Conservation (phyloP, 2,888 invertebrate genomes). For the Sarcophaga rosellei region DNA sequence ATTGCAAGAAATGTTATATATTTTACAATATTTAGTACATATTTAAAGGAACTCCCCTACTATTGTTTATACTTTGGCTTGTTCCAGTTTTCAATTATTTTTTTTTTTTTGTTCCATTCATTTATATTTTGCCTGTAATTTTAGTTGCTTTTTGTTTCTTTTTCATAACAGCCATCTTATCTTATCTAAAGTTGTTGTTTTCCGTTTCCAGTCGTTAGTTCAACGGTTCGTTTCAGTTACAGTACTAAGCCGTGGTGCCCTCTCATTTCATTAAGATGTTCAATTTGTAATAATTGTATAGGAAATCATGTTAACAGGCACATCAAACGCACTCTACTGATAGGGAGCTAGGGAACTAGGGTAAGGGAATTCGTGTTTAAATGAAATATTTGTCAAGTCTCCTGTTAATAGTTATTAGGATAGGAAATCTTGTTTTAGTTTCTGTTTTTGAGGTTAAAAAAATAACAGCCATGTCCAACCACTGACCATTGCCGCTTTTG, state of each 20-base stretch:
- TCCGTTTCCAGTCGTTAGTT: not conserved
- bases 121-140: not conserved
- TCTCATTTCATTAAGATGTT: not conserved
- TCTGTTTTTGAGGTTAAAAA: not conserved
- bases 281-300: not conserved
- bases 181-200: slow-evolving; percentile 29
- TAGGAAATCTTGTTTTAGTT: slow-evolving; percentile 4
- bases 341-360: not conserved
- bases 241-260: not conserved
- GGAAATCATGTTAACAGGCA: not conserved
- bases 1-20: too few relatives aligned
- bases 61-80: not conserved
- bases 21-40: not conserved
- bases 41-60: not conserved
- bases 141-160: not conserved
- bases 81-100: not conserved
- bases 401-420: slow-evolving; percentile 11
- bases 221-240: slow-evolving; percentile 10
- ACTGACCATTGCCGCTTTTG: not conserved
- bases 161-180: not conserved
- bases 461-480: too few relatives aligned
- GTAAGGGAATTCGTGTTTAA: slow-evolving; percentile 38
- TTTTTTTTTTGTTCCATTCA: not conserved
- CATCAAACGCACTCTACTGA: not conserved
- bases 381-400: slow-evolving; percentile 45